Evolutionary conservation across 2,113 vertebrate genomes (phyloP).

Genomic region (Athene cunicularia): DNA sequence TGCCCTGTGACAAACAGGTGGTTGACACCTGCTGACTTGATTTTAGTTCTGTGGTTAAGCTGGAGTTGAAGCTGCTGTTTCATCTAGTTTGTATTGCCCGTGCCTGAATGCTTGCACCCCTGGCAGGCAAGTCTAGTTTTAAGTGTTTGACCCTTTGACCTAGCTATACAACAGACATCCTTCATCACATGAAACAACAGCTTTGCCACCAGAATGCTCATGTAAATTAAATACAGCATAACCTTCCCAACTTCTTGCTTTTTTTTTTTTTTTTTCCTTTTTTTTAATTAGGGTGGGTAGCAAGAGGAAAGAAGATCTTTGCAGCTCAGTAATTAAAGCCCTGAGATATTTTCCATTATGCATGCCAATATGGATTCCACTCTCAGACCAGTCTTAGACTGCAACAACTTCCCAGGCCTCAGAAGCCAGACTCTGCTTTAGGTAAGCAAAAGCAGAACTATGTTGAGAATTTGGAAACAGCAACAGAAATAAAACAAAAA

Average conservation of each 20-base stretch:
- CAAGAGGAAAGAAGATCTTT: not conserved
- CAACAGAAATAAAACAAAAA: not conserved
- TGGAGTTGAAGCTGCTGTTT: not conserved
- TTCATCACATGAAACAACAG: not conserved
- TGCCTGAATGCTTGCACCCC: not conserved
- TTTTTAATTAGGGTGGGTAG: not conserved
- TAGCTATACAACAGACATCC: not conserved
- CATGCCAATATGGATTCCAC: not conserved
- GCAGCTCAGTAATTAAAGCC: not conserved
- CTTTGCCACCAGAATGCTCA: not conserved
- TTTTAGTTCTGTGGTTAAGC: not conserved
- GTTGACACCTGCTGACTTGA: not conserved
- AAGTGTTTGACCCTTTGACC: not conserved
- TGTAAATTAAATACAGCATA: not conserved
- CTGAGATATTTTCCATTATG: not conserved
- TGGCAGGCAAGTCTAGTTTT: not conserved
- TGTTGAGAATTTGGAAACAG: not conserved
- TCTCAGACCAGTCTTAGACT: not conserved
- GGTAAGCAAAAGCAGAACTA: not conserved
- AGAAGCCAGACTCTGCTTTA: not conserved
- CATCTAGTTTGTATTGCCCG: not conserved
- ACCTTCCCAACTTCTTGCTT: not conserved
- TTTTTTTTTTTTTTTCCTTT: not conserved
- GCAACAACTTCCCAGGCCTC: not conserved
- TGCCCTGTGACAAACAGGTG: not conserved